Evolutionary conservation across 2,113 vertebrate species (phyloP), one percentile per base, ranked within the genome.

Genomic region (Ceratotherium simum): DNA sequence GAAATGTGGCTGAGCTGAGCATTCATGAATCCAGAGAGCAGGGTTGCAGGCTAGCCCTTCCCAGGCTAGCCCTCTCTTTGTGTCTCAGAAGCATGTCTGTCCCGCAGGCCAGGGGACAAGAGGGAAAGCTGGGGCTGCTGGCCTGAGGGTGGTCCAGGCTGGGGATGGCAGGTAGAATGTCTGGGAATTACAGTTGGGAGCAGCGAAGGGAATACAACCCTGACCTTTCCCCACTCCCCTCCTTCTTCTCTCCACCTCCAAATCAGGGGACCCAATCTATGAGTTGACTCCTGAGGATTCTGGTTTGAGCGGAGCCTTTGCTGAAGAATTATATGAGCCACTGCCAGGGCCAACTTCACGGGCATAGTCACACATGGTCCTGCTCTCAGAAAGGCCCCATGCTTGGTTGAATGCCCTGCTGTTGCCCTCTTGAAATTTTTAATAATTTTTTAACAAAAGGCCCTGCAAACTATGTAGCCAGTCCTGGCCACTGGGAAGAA

Each of bases 1-100:
- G 72, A 95, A 87, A 86, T 73, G 39, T 29, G 76, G 67, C 87
- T 92, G 73, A 96, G 78, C 80, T 95, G 86, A 94, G n/a, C 80
- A 94, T 78, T 95, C 64, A 39, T 89, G 95, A 96, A 87, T 80
- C 73, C 69, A 76, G 80, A 70, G 12, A 18, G 20, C 29, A 79
- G 95, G 75, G 62, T 13, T 67, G 36, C n/a, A 62, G 82, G 76
- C 58, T 86, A 86, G 73, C 79, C 80, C 75, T 88, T 86, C 69
- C 46, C 51, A 86, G n/a, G 82, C 23, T 46, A 84, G 70, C 46
- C 78, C 83, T 83, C n/a, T 60, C 75, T 51, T 33, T 36, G 29
- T 48, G 62, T 62, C 51, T 54, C 80, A 36, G 79, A 79, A 94
- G n/a, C 56, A 54, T 27, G 65, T 58, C 88, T 85, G 64, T 65